Conservation (phyloP, 2,113 vertebrate species). For the Anser cygnoides region DNA sequence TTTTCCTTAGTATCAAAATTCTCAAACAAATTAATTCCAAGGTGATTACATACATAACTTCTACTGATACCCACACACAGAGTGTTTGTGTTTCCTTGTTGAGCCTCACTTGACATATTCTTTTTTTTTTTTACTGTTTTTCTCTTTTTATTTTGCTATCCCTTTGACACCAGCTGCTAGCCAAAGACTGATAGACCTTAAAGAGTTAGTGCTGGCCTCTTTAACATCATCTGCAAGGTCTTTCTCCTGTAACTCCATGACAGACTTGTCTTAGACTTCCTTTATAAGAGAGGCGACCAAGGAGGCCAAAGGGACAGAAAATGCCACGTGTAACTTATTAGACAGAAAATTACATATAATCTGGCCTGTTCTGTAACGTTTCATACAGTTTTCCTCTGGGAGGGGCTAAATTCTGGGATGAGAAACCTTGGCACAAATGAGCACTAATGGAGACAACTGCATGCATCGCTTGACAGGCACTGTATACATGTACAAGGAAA, state of each 20-base stretch:
- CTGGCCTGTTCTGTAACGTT: background rate
- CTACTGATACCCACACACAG: background rate
- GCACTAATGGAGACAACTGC: background rate
- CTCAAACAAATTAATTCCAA: background rate
- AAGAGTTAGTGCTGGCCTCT: background rate
- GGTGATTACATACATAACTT: accelerated
- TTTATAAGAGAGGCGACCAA: background rate
- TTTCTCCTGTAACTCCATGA: background rate
- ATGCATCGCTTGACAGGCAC: background rate
- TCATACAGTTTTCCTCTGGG: background rate
- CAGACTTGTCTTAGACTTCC: background rate
- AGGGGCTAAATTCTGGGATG: constrained; percentile 1
- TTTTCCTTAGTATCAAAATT: background rate
- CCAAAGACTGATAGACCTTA: background rate
- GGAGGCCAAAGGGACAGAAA: background rate
- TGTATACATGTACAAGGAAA: background rate
- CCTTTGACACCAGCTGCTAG: background rate
- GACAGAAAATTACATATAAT: background rate
- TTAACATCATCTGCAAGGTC: background rate
- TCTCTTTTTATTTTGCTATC: background rate
- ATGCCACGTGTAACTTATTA: background rate
- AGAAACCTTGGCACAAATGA: background rate
- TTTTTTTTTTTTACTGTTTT: background rate
- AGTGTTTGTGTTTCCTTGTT: background rate
- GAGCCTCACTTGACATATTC: background rate